phyloP scores from a whole-genome alignment of 2,113 vertebrate species.

The Ardeotis arabs region DNA sequence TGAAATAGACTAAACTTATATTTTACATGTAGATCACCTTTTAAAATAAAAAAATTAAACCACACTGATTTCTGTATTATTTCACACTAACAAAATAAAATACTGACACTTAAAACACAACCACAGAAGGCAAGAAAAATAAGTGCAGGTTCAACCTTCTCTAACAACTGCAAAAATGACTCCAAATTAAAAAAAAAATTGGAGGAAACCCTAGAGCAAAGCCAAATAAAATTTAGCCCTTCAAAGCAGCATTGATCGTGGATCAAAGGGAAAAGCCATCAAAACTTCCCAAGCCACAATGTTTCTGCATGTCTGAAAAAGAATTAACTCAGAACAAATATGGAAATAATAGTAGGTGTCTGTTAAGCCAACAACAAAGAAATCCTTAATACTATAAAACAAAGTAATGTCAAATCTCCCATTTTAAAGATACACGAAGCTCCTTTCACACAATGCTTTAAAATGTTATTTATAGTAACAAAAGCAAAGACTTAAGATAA shows the following conservation, averaged over 20 bases:
- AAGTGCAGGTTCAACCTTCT: neutral
- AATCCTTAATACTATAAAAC: conserved; percentile 74
- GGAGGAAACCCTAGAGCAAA: conserved; percentile 59
- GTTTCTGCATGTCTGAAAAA: conserved; percentile 70
- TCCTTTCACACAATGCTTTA: conserved; percentile 67
- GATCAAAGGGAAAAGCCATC: conserved; percentile 73
- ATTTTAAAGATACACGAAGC: conserved; percentile 67
- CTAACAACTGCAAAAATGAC: conserved; percentile 62
- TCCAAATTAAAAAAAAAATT: conserved; percentile 56
- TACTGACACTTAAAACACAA: neutral
- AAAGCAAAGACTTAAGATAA: conserved; percentile 70
- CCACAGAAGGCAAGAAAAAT: neutral
- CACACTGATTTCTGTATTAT: neutral
- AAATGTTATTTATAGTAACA: conserved; percentile 75
- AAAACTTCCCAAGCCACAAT: conserved; percentile 67
- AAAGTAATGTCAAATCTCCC: conserved; percentile 73
- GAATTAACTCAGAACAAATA: conserved; percentile 76
- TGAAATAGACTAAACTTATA: neutral
- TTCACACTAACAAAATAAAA: conserved; percentile 6
- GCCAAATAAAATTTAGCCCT: conserved; percentile 58
- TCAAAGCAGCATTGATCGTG: conserved; percentile 70
- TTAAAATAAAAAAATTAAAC: neutral
- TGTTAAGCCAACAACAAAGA: conserved; percentile 79
- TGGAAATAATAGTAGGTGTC: conserved; percentile 73
- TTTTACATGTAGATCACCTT: neutral